Base-by-base conservation (phyloP, 2,888 invertebrate genomes). In the Leptopilina myrica region DNA sequence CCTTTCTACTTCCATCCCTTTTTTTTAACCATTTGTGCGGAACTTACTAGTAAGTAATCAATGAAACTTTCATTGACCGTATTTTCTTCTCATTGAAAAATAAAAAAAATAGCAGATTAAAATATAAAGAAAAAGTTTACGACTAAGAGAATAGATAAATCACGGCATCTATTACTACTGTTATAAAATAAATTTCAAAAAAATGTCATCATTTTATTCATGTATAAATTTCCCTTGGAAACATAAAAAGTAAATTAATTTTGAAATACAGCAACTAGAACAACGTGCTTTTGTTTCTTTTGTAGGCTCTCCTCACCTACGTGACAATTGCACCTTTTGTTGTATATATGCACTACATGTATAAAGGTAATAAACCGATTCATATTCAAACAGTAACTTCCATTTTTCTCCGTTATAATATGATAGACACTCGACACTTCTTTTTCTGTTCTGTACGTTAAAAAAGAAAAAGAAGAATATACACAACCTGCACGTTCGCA, bases 221-320 rank as follows among this genome's bases (percentile, higher is more conserved):
- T 3, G n/a, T 43, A 12, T 20, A 67, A 15, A 62, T 8, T 15
- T 15, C 9, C 59, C 0, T 43, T 15, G 15, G 8, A 9, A 9
- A 46, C n/a, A 76, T 56, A 77, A 81, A 82, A 85, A 82, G 82
- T 79, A 83, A 85, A 84, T 84, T 85, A 84, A 84, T 81, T 81
- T 43, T 79, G 82, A 69, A 77, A 66, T 69, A 81, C 76, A 76
- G 66, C 76, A 26, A 59, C 67, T 53, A 75, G 76, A 26, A 46
- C 75, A 56, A 66, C 75, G 65, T 59, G 62, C 78, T 79, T 76
- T 83, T 84, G 84, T 84, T 82, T 69, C 78, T 43, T 7, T 43
- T 43, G 73, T 76, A 76, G 77, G 20, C 33, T 15, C 59, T 62
- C 20, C 62, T 33, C 33, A n/a, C 26, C 49, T 66, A 15, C 20